Base-by-base conservation (phyloP, 2,797 vertebrate genomes). In the Orestias chungarensis region DNA sequence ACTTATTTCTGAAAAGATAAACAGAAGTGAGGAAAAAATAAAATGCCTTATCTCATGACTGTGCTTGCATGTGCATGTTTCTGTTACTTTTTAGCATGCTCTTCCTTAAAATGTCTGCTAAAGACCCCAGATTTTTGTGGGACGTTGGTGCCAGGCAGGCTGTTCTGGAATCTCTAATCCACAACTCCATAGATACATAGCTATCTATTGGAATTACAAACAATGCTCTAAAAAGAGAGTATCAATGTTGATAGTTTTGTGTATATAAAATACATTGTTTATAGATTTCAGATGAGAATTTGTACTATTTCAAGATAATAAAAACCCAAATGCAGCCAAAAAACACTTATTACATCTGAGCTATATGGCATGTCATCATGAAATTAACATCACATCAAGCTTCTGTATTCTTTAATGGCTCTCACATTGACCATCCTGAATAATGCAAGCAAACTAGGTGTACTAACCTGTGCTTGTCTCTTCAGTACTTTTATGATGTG, bases 1-100 rank as follows among this genome's bases (percentile, higher is more conserved):
- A 76, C 87, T 92, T 81, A 85, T 94, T 96, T 95, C 93, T 50
- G 86, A 95, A 92, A 91, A 74, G 94, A 71, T 59, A 89, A 90
- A 82, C 80, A 14, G 79, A 89, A 66, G 43, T 55, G 92, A 91
- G 76, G 74, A 44, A 83, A 69, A 83, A 68, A 92, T 81, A 85
- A 87, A 88, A 79, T 40, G 54, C 84, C 74, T 82, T 76, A 75
- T 89, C 85, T 90, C 88, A 78, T n/a, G 18, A 54, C 43, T 23
- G 64, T 81, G 49, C 20, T 75, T 76, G 74, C 70, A 0, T 82
- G 12, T 31, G 15, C 11, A 18, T 46, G 27, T 43, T 31, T n/a
- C 2, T 69, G 38, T 40, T 38, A n/a, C n/a, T 50, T 10, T 50
- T 50, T 17, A 44, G 43, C 49, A 50, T 12, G 10, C 9, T 23